Percentiles rank a stretch among this genome's conserved stretches.
Conservation (phyloP, 2,888 invertebrate genomes). For the Prenolepis imparis region DNA sequence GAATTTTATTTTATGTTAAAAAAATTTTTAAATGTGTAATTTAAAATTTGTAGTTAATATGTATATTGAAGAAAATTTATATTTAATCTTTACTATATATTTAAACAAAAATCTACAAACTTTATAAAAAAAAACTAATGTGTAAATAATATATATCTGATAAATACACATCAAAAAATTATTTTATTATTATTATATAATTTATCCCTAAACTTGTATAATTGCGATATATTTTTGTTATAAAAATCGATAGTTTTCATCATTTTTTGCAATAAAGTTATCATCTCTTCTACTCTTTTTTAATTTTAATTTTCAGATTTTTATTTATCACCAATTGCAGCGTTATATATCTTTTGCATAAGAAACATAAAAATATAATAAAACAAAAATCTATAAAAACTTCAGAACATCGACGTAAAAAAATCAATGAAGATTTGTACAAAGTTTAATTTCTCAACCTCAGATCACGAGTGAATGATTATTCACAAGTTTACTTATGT, state of each 20-base stretch:
- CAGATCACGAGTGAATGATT: conserved; percentile 2
- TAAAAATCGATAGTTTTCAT: neutral
- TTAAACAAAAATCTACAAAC: neutral
- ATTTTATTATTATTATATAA: conserved; percentile 13
- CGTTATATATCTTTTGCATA: neutral
- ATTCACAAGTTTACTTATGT: conserved; percentile 29
- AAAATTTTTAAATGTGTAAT: neutral
- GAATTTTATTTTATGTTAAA: neutral
- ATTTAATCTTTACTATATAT: neutral
- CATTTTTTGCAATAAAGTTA: neutral
- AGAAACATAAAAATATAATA: no score
- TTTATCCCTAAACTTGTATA: neutral
- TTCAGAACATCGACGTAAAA: neutral
- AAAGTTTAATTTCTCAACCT: conserved; percentile 6
- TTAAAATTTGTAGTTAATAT: no score
- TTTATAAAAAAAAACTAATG: neutral
- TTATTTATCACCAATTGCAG: neutral
- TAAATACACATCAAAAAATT: neutral
- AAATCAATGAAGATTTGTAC: neutral
- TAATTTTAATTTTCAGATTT: conserved; percentile 9
- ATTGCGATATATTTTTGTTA: neutral
- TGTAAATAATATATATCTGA: neutral
- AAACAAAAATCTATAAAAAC: neutral
- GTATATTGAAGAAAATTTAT: neutral
- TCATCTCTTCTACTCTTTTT: neutral